Evolutionary conservation across 2,888 invertebrate genomes (phyloP), one percentile per base, ranked within the genome.

Genomic region (Phyllotreta cruciferae): DNA sequence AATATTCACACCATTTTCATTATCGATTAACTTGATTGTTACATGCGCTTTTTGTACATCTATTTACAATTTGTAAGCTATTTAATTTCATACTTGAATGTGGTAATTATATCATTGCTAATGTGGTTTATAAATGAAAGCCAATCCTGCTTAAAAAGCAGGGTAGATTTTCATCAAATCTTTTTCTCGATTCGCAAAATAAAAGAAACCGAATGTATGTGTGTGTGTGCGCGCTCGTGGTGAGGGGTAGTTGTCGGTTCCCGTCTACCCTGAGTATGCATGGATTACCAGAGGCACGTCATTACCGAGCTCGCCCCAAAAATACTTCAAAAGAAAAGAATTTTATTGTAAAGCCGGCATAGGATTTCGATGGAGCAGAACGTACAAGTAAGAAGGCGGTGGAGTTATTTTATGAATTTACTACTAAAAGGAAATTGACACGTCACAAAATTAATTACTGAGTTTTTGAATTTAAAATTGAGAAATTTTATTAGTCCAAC

Each of bases 231-330:
- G 41, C 24, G 54, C 41, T 54, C 24, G 24, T 71, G 70, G 66
- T 69, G 69, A 58, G 63, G 71, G 69, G 71, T 67, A 70, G 70
- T 69, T 70, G 58, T 69, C 66, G 66, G 73, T 71, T 72, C 68
- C 67, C 68, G 57, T 69, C 66, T 64, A 71, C 70, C 72, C 75
- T 74, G 74, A 75, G 71, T 77, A 78, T 79, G 79, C 79, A 79
- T 79, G 79, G 78, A 79, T 79, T 79, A 79, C 78, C 70, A 74
- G 71, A 72, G 73, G 75, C 79, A 78, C 79, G 78, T 79, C 79
- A 79, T 79, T 79, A 79, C 76, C 68, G 64, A 72, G 69, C 71
- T 71, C 75, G 70, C 76, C 78, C 77, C 74, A 50, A 76, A 77
- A 77, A 78, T 77, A 77, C 78, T 78, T 78, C 79, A 79, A 79